Evolutionary conservation across 2,113 vertebrate species (phyloP).

Genomic region (Furnarius figulus): DNA sequence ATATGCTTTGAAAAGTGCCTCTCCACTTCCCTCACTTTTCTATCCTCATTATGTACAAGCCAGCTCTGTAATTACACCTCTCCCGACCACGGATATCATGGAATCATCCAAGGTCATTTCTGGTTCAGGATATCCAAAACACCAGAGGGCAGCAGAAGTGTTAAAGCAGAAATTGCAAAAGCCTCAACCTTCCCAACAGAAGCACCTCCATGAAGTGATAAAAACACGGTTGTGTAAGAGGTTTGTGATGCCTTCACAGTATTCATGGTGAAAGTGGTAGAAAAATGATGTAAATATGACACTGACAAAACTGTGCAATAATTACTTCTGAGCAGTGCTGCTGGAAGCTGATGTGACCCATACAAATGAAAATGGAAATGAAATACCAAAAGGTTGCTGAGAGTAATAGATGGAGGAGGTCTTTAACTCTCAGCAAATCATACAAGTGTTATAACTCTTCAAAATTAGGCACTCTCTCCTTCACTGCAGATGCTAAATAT

Average conservation of each 20-base stretch:
- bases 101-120: neutral
- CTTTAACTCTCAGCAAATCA: neutral
- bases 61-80: neutral
- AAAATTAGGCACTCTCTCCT: neutral
- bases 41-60: neutral
- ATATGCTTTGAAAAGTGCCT: neutral
- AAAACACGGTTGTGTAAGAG: neutral
- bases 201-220: neutral
- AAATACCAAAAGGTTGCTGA: neutral
- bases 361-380: neutral
- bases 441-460: neutral
- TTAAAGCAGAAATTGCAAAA: neutral
- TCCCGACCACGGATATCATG: neutral
- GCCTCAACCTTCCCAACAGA: neutral
- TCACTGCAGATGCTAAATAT: neutral
- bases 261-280: neutral
- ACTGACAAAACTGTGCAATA: neutral
- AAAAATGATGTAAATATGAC: neutral
- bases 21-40: neutral
- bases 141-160: constrained; percentile 61
- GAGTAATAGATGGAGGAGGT: neutral
- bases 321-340: neutral
- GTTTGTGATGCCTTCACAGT: neutral
- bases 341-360: neutral
- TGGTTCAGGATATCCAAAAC: neutral